Conservation (phyloP, 2,888 invertebrate species). For the Acleris laterana region DNA sequence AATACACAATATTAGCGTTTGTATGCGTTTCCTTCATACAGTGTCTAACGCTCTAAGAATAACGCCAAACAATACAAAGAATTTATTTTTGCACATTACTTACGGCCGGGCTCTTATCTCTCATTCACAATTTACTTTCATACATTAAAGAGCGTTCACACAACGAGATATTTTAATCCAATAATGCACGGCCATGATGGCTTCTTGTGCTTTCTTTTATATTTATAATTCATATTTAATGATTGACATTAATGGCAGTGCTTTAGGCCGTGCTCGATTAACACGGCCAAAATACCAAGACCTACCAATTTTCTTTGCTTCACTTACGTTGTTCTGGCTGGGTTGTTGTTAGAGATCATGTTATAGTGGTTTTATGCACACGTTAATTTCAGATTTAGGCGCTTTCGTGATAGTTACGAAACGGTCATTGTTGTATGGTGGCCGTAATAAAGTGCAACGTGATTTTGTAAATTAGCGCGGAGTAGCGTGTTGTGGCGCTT, state of each 20-base stretch:
- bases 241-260: slow-evolving; percentile 81
- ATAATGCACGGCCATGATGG: slow-evolving; percentile 76
- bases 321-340: slow-evolving; percentile 16
- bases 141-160: slow-evolving; percentile 45
- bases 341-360: slow-evolving; percentile 40
- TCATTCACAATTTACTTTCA: slow-evolving; percentile 20
- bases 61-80: neutral
- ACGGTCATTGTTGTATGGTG: slow-evolving; percentile 69
- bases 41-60: too few relatives aligned
- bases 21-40: too few relatives aligned
- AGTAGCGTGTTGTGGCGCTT: slow-evolving; percentile 48
- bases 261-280: slow-evolving; percentile 65
- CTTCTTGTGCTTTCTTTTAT: slow-evolving; percentile 80
- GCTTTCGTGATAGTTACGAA: slow-evolving; percentile 77
- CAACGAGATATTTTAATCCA: slow-evolving; percentile 74
- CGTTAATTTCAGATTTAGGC: slow-evolving; percentile 83
- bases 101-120: slow-evolving; percentile 5
- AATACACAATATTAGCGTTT: too few relatives aligned
- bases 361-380: slow-evolving; percentile 62
- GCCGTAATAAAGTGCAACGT: slow-evolving; percentile 70
- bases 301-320: slow-evolving; percentile 49
- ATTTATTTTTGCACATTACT: slow-evolving; percentile 25
- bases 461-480: slow-evolving; percentile 70
- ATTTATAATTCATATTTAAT: slow-evolving; percentile 84
- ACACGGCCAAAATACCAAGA: slow-evolving; percentile 54